Base-by-base conservation (phyloP, 1,140 invertebrate species). In the Leptopilina boulardi region DNA sequence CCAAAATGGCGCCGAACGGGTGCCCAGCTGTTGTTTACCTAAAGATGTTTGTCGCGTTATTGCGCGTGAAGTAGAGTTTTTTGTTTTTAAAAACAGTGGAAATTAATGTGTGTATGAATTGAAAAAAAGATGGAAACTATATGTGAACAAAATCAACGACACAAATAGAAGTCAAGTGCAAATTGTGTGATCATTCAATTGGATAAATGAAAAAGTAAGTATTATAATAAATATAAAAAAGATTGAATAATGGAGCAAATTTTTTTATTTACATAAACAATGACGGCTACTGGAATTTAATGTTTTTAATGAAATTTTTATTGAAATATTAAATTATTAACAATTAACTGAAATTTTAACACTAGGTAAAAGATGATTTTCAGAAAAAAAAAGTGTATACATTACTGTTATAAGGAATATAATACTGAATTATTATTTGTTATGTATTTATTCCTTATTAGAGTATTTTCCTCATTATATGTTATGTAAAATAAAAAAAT, bases 21-120 rank as follows among this genome's bases (percentile, higher is more conserved):
- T 82, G 85, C 81, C 87, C 88, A 89, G 87, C 88, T 90, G 89
- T 90, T 89, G 87, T 90, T 89, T 89, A 90, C 84, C 82, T 77
- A 89, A 84, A 86, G 88, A 87, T 84, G 78, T 81, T 80, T 83
- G 84, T 84, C 81, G 18, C 19, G 8, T 54, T 73, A 71, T 15
- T 70, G 73, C 70, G 76, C 71, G 71, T 74, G 73, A 78, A 66
- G 30, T 30, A 15, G 59, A 34, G 23, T 56, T 59, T 77, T 71
- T 71, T 10, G 42, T 73, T 10, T 8, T 72, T 23, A 13, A 77
- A 54, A 71, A 71, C 42, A 9, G 44, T 73, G 30, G 26, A 11
- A 18, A 23, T 73, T 66, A 13, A 54, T 41, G 15, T 75, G 47
- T 26, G 18, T 9, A 26, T 30, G 30, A 15, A n/a, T 70, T 54